Percentiles rank a stretch among this genome's conserved stretches.
Evolutionary conservation across 2,888 invertebrate genomes (phyloP).

Genomic region (Tipula unca): DNA sequence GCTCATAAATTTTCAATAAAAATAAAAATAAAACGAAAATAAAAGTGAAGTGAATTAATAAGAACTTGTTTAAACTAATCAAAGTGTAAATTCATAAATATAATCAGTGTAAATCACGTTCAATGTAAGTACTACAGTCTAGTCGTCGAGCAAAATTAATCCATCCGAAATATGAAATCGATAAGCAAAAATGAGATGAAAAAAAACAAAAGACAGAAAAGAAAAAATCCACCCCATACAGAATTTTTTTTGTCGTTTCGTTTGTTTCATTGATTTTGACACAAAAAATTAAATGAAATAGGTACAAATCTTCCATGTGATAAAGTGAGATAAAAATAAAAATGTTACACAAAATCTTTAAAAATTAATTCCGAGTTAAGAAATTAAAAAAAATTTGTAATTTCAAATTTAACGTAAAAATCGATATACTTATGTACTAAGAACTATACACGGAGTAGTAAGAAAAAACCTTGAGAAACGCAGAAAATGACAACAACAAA

Average conservation of each 20-base stretch:
- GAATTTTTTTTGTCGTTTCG: not conserved
- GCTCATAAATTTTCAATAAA: not conserved
- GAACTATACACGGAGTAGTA: not conserved
- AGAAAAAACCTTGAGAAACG: not conserved
- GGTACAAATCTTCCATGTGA: not conserved
- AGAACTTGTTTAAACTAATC: not conserved
- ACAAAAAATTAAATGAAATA: not conserved
- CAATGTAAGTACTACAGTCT: not conserved
- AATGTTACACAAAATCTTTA: not conserved
- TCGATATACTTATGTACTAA: too few species aligned
- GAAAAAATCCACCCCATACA: not conserved
- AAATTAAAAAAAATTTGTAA: not conserved
- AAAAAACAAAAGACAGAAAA: not conserved
- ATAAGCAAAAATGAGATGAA: not conserved
- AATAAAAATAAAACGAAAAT: not conserved
- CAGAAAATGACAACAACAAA: not conserved
- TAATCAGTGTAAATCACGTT: not conserved
- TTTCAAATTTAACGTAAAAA: not conserved
- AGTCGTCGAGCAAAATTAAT: not conserved
- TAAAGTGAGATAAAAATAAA: not conserved
- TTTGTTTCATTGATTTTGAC: conserved; percentile 14
- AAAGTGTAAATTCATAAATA: not conserved
- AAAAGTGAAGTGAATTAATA: not conserved
- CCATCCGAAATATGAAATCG: not conserved
- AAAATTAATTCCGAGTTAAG: not conserved